These are phyloP conservation scores for Nothura maculosa DNA, from an alignment of 2,797 vertebrate species.

Conservation along the genomic window DNA sequence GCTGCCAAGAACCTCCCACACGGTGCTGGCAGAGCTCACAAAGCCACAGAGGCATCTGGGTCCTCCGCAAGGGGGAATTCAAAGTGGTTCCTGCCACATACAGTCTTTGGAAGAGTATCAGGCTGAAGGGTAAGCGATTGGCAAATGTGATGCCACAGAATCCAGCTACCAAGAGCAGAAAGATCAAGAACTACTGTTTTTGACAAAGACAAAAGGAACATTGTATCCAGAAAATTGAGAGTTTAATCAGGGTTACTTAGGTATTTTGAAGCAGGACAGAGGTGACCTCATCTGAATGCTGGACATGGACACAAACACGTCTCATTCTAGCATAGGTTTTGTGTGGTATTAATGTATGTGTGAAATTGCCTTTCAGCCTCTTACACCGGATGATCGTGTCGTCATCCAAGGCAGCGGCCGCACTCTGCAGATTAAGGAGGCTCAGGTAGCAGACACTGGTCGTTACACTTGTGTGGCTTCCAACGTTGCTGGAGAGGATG, in stretches of 20 bases:
- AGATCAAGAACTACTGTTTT: background rate
- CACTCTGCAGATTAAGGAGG: slow-evolving; percentile 89
- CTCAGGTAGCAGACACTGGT: slow-evolving; percentile 93
- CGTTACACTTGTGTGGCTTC: slow-evolving; percentile 95
- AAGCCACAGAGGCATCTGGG: slow-evolving; percentile 36
- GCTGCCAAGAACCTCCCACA: background rate
- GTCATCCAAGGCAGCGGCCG: slow-evolving; percentile 86
- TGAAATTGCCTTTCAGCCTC: slow-evolving; percentile 81
- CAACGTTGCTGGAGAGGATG: slow-evolving; percentile 96
- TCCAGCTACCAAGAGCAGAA: background rate
- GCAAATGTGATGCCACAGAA: background rate
- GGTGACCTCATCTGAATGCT: background rate
- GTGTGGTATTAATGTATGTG: background rate
- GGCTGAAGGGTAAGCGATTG: background rate
- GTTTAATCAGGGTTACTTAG: background rate
- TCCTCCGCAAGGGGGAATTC: rapidly evolving
- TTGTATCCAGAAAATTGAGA: background rate
- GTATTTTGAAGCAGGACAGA: background rate
- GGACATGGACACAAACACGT: background rate
- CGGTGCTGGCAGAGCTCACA: slow-evolving; percentile 1
- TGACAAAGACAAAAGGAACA: background rate
- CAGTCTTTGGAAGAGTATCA: rapidly evolving
- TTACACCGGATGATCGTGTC: slow-evolving; percentile 84
- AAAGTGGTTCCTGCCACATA: background rate
- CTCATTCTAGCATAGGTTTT: background rate